Evolutionary conservation across 64 coral and sea anemone species (phyloP).

Genomic region (Astreopora myriophthalma): DNA sequence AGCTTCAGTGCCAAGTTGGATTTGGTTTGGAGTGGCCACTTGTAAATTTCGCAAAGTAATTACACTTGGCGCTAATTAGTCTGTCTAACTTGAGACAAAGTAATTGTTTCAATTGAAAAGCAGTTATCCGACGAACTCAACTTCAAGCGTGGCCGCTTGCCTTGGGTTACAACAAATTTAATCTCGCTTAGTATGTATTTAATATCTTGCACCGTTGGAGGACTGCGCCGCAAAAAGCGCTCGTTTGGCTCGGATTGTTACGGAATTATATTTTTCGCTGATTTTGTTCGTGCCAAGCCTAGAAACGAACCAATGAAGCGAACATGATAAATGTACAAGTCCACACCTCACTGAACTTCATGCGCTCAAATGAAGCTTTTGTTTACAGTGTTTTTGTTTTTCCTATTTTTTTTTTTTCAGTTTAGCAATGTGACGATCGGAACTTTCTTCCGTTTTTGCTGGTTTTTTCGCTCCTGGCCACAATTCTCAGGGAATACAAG

Average conservation of each 20-base stretch:
- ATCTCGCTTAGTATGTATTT: slow-evolving; percentile 5
- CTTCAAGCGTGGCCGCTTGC: slow-evolving; percentile 46
- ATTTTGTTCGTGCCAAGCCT: background rate
- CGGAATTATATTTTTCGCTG: too few species aligned
- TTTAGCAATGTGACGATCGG: too few species aligned
- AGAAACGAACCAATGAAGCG: too few species aligned
- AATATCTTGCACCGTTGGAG: slow-evolving; percentile 7
- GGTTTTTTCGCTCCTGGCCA: background rate
- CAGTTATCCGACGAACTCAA: slow-evolving; percentile 8
- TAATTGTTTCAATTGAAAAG: slow-evolving; percentile 52
- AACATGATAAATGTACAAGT: too few species aligned
- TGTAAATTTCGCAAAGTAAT: slow-evolving; percentile 6
- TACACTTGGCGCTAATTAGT: slow-evolving; percentile 30
- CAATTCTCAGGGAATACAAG: background rate
- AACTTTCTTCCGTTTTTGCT: background rate
- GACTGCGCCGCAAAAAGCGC: background rate
- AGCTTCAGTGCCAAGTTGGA: background rate
- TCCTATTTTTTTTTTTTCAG: too few species aligned
- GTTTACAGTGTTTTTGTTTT: too few species aligned
- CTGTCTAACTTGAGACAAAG: slow-evolving; percentile 22
- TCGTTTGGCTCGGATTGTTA: background rate
- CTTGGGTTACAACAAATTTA: slow-evolving; percentile 18
- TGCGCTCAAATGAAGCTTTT: background rate
- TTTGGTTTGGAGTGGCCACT: background rate
- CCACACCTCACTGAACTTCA: too few species aligned